These are phyloP conservation scores for Paramisgurnus dabryanus DNA, from an alignment of 2,113 vertebrate species.

Conservation along the genomic window DNA sequence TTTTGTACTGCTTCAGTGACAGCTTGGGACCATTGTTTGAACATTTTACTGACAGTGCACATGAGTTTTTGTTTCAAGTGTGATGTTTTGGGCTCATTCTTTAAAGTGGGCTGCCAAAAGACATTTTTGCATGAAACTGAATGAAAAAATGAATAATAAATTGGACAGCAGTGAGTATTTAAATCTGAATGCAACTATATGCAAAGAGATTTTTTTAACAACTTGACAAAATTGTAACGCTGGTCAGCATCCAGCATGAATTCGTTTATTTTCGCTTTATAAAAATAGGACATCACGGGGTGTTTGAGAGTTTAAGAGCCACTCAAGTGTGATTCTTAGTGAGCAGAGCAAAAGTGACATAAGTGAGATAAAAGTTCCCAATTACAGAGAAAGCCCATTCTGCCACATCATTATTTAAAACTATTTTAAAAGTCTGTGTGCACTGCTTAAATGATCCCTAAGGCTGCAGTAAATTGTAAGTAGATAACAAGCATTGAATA, in stretches of 20 bases:
- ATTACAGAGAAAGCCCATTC: conserved; percentile 64
- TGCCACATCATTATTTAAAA: conserved; percentile 65
- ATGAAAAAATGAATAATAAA: too few relatives aligned
- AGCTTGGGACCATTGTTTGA: too few relatives aligned
- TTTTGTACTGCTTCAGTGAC: too few relatives aligned
- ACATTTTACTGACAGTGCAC: too few relatives aligned
- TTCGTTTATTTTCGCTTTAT: background rate
- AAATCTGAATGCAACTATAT: too few relatives aligned
- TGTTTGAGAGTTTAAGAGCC: conserved; percentile 55
- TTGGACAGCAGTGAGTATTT: too few relatives aligned
- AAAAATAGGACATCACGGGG: background rate
- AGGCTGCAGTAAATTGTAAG: conserved; percentile 61
- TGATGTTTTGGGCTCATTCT: too few relatives aligned
- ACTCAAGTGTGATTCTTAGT: conserved; percentile 65
- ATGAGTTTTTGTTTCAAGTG: too few relatives aligned
- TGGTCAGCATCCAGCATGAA: background rate
- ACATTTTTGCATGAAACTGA: too few relatives aligned
- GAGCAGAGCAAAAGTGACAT: conserved; percentile 68
- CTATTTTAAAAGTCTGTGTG: conserved; percentile 65
- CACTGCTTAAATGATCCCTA: conserved; percentile 69
- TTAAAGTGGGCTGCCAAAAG: too few relatives aligned
- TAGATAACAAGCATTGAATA: background rate
- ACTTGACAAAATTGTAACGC: background rate
- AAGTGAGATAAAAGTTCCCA: conserved; percentile 66
- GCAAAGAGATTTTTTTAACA: background rate